Base-by-base conservation (phyloP, 2,113 vertebrate genomes). In the Cryptomyrus ogoouensis region DNA sequence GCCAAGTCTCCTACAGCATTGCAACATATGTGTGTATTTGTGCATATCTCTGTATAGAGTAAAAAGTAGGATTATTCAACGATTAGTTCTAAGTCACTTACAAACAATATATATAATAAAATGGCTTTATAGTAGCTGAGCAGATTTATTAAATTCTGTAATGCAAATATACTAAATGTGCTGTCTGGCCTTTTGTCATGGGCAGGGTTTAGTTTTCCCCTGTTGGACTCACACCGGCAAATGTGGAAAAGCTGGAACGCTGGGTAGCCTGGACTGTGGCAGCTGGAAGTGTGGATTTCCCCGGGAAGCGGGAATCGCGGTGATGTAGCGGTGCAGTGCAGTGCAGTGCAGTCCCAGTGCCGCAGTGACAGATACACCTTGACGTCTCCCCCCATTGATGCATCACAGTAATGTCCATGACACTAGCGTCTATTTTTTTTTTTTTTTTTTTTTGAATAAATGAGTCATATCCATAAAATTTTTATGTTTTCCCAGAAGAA, bases 381-480 rank as follows among this genome's bases (percentile, higher is more conserved):
- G 47, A 52, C 88, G 39, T 53, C 47, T 83, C 31, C 21, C 74
- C 66, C 42, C 46, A 88, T 52, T 83, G 27, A 89, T 83, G 46
- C 46, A 89, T 83, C 70, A 42, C 70, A 53, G 74, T 89, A 89
- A 39, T 80, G 74, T 83, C 74, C 77, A 74, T 50, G 77, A 31
- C 49, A 84, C 3, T 47, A 47, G 77, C 1, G n/a, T 21, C 39
- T 47, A n/a, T 83, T 19, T 53, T 24, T 53, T 27, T 31, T 47
- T 50, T 89, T 83, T 83, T 19, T 39, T n/a, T 53, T 52, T 62
- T 89, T 85, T 62, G 2, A 49, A 56, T 89, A 84, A 46, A 39
- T 84, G 80, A 89, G 44, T 62, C 80, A 89, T 58, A 62, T 42
- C 83, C 24, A 83, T 89, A 50, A 83, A 83, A 53, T 53, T 12